Percentiles rank a stretch among this genome's conserved stretches.
phyloP scores from a whole-genome alignment of 2,113 vertebrate species.

The Calidris pugnax region DNA sequence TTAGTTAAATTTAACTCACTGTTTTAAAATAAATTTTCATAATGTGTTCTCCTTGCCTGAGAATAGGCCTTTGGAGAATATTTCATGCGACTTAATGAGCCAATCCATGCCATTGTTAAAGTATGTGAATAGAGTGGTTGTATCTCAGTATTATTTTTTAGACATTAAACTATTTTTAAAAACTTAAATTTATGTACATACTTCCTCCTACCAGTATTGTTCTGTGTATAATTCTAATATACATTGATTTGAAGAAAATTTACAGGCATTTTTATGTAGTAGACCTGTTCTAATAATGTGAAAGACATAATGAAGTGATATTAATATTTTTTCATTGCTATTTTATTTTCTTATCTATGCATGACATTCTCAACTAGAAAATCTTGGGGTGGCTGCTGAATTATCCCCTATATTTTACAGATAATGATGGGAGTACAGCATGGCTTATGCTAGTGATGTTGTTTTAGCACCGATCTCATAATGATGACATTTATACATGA shows the following conservation, averaged over 20 bases:
- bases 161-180: background rate
- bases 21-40: background rate
- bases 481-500: background rate
- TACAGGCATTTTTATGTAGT: background rate
- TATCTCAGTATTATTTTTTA: background rate
- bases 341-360: background rate
- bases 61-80: background rate
- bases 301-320: background rate
- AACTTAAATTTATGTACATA: background rate
- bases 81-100: background rate
- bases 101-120: background rate
- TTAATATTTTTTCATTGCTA: background rate
- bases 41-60: background rate
- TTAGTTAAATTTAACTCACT: background rate
- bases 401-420: background rate
- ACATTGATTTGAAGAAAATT: background rate
- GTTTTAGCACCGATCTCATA: background rate
- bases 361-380: background rate
- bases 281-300: background rate
- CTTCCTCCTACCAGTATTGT: background rate
- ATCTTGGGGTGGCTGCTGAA: background rate
- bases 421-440: background rate
- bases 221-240: background rate
- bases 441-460: background rate
- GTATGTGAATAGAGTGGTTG: background rate